Evolutionary conservation across 2,888 invertebrate species (phyloP), one percentile per base, ranked within the genome.

Genomic region (Trachelus troglodyta): DNA sequence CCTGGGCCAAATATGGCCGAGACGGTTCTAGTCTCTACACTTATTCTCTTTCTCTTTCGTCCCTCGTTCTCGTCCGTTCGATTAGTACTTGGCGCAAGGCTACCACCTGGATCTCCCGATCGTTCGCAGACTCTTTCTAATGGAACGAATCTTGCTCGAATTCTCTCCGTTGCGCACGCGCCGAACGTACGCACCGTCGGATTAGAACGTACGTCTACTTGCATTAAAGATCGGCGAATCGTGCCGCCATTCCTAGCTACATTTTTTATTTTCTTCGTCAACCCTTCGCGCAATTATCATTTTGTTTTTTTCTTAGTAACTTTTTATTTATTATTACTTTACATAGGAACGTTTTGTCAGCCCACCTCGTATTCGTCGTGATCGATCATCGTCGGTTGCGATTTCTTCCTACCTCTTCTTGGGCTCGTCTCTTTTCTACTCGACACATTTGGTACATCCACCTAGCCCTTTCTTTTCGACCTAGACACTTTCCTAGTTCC

Each of bases 321-420:
- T 84, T 83, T 86, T 84, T 80, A 84, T 87, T 87, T 87, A 89
- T 90, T 90, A 90, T 90, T 90, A 90, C 90, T 90, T 90, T 90
- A 90, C 90, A 90, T 90, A 90, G 90, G 90, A 90, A 90, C 90
- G 90, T 90, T 90, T 86, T 86, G 87, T 87, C 87, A 87, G 86
- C 85, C 87, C 85, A 85, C 84, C 84, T 74, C 74, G 69, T n/a
- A 34, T 40, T 40, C 40, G 40, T 15, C 33, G 68, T 34, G 31
- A 33, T 71, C 71, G 23, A n/a, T 30, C 15, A 71, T 71, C 33
- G 23, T 71, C 30, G 33, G 31, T 31, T 30, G 71, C 71, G 33
- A 12, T 30, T 71, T 30, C 34, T 74, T 34, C 15, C n/a, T 74
- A 37, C 23, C 23, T n/a, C 15, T 37, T 74, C 31, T 23, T 37